Evolutionary conservation across 1,140 invertebrate genomes (phyloP), one percentile per base, ranked within the genome.

Genomic region (Formica exsecta): DNA sequence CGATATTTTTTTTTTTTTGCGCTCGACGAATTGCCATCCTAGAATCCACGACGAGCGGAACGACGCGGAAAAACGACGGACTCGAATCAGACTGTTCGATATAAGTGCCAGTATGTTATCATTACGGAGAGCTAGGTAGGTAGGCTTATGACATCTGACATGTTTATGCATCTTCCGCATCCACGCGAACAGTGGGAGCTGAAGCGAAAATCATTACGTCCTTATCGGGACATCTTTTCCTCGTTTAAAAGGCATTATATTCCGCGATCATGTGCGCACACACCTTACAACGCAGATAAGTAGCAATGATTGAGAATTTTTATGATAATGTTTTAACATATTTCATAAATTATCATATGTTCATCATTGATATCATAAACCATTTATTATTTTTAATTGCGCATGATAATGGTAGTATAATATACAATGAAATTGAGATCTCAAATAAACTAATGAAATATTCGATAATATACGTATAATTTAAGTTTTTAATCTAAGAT

Each of bases 1-100:
- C n/a, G 44, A 9, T 41, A 79, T 86, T 86, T 83, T 86, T 83
- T 86, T 89, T 61, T 51, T 16, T 22, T 22, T 22, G 22, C 61
- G 25, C 29, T 29, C 64, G 5, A 11, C 7, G 51, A 89, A 88
- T 86, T 73, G 65, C 76, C 38, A 76, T 77, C 65, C 38, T 57
- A 75, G 44, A 79, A 74, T 62, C 19, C 22, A 8, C 22, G 19
- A 64, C n/a, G 25, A 44, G 70, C 75, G 32, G 16, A 48, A 62
- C 48, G 61, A 19, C 7, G 32, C 57, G 7, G 36, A 51, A 76
- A 62, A 85, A 65, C 22, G 41, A 22, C 25, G 36, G 16, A 57
- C n/a, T 66, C 22, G 36, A 81, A 48, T 81, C 19, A 51, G 36
- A 71, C 9, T n/a, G 2, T 51, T 32, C 68, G 54, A 44, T 38